Conservation (phyloP, 2,797 vertebrate genomes). For the Enteromius mattozi region DNA sequence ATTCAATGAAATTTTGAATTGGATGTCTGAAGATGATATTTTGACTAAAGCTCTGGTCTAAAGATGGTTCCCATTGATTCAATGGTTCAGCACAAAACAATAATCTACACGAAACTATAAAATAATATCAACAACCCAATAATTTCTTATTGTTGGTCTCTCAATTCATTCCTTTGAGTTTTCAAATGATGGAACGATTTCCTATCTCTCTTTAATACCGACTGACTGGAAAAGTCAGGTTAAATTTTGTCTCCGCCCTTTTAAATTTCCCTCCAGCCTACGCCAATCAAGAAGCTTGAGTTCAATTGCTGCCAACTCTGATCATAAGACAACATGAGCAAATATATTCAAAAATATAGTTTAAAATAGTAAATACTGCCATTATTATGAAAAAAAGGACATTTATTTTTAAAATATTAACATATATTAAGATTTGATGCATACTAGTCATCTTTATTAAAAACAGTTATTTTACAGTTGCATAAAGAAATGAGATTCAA, state of each 20-base stretch:
- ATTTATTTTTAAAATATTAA: too few species aligned
- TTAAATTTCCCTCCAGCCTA: constrained; percentile 22
- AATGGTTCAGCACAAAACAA: not conserved
- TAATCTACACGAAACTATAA: not conserved
- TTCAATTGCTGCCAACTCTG: not conserved
- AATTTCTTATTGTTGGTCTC: not conserved
- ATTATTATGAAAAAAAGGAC: not conserved
- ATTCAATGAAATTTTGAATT: not conserved
- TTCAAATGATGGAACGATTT: not conserved
- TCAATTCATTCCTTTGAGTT: not conserved
- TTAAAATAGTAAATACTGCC: not conserved
- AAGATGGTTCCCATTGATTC: not conserved
- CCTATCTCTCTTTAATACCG: not conserved
- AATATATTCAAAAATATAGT: not conserved
- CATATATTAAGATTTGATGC: too few species aligned
- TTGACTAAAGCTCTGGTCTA: not conserved
- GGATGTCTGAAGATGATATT: not conserved
- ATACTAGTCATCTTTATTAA: not conserved
- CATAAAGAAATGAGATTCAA: not conserved
- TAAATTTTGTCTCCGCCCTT: constrained; percentile 14
- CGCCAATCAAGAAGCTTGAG: not conserved
- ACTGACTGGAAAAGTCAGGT: constrained; percentile 2
- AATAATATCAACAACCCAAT: not conserved
- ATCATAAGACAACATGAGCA: not conserved
- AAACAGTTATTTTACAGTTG: not conserved